These are phyloP conservation scores for Brachionus manjavacas DNA, from an alignment of 1,140 invertebrate species.

Conservation along the genomic window DNA sequence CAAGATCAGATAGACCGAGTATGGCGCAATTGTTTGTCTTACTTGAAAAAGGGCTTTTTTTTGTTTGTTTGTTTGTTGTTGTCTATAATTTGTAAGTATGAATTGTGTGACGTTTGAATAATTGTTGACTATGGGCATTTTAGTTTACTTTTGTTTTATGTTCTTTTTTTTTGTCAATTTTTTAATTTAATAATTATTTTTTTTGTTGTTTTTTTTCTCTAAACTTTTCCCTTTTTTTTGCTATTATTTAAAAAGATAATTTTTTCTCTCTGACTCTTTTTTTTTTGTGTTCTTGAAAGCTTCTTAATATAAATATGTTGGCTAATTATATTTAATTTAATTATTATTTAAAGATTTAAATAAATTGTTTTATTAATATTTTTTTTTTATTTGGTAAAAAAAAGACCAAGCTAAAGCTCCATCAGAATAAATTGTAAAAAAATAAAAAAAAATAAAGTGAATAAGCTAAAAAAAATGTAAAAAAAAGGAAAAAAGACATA, in stretches of 20 bases:
- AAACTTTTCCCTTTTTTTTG: neutral
- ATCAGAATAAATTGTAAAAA: too few species aligned
- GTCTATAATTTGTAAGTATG: neutral
- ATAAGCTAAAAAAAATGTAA: too few species aligned
- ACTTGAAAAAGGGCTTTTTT: neutral
- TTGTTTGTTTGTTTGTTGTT: neutral
- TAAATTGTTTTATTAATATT: conserved; percentile 7
- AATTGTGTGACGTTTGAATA: neutral
- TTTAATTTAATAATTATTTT: neutral
- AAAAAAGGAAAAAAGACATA: too few species aligned
- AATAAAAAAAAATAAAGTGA: too few species aligned
- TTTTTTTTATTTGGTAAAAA: neutral
- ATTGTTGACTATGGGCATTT: neutral
- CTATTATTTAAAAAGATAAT: neutral
- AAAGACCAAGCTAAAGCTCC: too few species aligned
- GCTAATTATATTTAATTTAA: conserved; percentile 8
- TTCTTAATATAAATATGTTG: neutral
- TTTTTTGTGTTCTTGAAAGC: neutral
- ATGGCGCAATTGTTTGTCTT: too few species aligned
- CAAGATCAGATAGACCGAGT: conserved; percentile 25
- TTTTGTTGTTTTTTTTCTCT: neutral
- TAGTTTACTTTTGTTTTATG: neutral
- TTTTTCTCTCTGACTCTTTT: neutral
- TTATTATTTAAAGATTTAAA: conserved; percentile 1
- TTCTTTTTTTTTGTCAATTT: neutral